Base-by-base conservation (phyloP, 2,113 vertebrate species). In the Xyliphius kryptos region DNA sequence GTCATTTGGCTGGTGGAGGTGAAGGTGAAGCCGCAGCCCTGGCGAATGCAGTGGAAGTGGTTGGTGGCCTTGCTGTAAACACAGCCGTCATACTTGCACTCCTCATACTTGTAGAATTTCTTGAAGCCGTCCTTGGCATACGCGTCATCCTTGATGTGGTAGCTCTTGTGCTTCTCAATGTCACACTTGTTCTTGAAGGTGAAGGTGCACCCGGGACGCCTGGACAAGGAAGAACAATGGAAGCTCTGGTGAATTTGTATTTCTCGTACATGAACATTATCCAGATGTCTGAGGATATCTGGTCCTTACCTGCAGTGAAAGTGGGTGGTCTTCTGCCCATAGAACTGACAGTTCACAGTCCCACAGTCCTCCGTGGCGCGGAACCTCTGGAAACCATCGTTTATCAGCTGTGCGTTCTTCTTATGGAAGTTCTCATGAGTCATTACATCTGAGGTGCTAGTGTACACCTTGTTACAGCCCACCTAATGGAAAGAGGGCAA, bases 1-100 rank as follows among this genome's bases (percentile, higher is more conserved):
- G 95, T 98, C 96, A 99, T 99, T 91, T 99, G 96, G 88, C 96
- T 98, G 84, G 96, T 99, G 86, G 96, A 99, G 76, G 96, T 99
- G 87, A 99, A 99, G 80, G 96, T 98, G 89, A 99, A 99, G 80
- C 95, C 96, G 36, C 96, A 98, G 87, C 94, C 93, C 0, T 91
- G 87, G 48, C 96, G 92, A 69, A 99, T 99, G 85, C 96, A 99
- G 82, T 99, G 96, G 86, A 99, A 99, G 89, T 99, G 96, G 82
- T 99, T 99, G 88, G 96, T 98, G 76, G 96, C 96, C 82, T 98
- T 98, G 89, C 95, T 97, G 90, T 99, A 99, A 67, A 98, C 94
- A 3, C 96, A 98, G 81, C 95, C 95, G 70, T 98, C 95, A 0
- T 97, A 97, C 81, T 93, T 95, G 92, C 96, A 99, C 72, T 98